A percentile compares a stretch with the other conserved stretches of the same genome.
These are phyloP conservation scores for Liodrosophila aerea DNA, from an alignment of 2,888 invertebrate genomes.

Conservation along the genomic window DNA sequence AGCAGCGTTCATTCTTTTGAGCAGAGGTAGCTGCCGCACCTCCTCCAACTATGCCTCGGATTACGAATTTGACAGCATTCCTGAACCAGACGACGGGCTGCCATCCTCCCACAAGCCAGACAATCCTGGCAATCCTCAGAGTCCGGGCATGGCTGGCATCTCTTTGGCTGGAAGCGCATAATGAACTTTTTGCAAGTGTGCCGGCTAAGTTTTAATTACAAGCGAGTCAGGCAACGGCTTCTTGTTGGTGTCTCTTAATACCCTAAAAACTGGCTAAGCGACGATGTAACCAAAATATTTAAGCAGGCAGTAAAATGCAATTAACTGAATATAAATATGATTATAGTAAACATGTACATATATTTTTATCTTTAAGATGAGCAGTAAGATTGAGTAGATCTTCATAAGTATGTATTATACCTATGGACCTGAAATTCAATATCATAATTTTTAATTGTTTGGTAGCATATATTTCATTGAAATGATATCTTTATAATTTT, in stretches of 20 bases:
- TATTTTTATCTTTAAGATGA: too few species aligned
- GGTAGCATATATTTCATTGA: too few species aligned
- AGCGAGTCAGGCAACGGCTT: conserved; percentile 31
- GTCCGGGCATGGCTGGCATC: conserved; percentile 4
- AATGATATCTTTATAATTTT: too few species aligned
- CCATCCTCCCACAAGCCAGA: too few species aligned
- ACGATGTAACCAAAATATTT: too few species aligned
- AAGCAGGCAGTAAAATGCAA: too few species aligned
- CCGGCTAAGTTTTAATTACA: conserved; percentile 71
- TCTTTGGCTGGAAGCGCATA: conserved; percentile 34
- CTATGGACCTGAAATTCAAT: too few species aligned
- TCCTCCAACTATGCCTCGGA: conserved; percentile 53
- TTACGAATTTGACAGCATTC: conserved; percentile 72
- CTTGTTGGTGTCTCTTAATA: conserved; percentile 1
- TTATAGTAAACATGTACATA: too few species aligned
- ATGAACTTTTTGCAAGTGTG: conserved; percentile 67
- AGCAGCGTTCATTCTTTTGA: conserved; percentile 64
- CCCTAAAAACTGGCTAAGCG: conserved; percentile 12
- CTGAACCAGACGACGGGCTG: background rate
- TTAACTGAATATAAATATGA: too few species aligned
- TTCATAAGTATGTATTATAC: too few species aligned
- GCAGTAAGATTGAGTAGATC: too few species aligned
- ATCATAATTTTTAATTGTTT: too few species aligned
- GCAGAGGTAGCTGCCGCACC: conserved; percentile 31
- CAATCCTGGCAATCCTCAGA: background rate